Evolutionary conservation across 1,140 invertebrate species (phyloP), one percentile per base, ranked within the genome.

Genomic region (Cotesia typhae): DNA sequence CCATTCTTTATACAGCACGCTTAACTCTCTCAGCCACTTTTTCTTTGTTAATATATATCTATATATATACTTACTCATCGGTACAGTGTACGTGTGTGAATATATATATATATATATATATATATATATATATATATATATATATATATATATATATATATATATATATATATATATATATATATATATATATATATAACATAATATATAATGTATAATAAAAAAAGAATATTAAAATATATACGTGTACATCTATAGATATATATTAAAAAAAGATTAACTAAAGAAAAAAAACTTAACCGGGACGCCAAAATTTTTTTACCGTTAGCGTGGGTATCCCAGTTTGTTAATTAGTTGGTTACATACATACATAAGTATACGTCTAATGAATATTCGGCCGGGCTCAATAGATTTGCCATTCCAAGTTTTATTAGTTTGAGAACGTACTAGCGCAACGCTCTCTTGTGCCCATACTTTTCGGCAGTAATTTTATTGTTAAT

Each of bases 401-500:
- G 57, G 12, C 20, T 5, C 10, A 59, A 70, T 69, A 63, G 63
- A 60, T 72, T 73, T 68, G 73, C 73, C 59, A 76, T 70, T 72
- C 66, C 35, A 66, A 59, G 72, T 64, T 47, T 47, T 76, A 66
- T 67, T 70, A 70, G 67, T 63, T 47, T 60, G 41, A 60, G 64
- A 52, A 67, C 28, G 35, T 51, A 47, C 66, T 67, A 67, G 66
- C 71, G 71, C 65, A 61, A 57, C 65, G 64, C 65, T 65, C 71
- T 66, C 65, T 57, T 72, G 71, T 67, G 66, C 71, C 71, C 71
- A 63, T 67, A 66, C 53, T 71, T 75, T 72, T 66, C 63, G 66
- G 64, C 53, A 73, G 64, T 75, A 71, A 73, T 70, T 75, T 75
- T 70, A 69, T 75, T 64, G 60, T 67, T 60, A 72, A 61, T 72